Evolutionary conservation across 2,113 vertebrate species (phyloP), one percentile per base, ranked within the genome.

Genomic region (Microtus pennsylvanicus): DNA sequence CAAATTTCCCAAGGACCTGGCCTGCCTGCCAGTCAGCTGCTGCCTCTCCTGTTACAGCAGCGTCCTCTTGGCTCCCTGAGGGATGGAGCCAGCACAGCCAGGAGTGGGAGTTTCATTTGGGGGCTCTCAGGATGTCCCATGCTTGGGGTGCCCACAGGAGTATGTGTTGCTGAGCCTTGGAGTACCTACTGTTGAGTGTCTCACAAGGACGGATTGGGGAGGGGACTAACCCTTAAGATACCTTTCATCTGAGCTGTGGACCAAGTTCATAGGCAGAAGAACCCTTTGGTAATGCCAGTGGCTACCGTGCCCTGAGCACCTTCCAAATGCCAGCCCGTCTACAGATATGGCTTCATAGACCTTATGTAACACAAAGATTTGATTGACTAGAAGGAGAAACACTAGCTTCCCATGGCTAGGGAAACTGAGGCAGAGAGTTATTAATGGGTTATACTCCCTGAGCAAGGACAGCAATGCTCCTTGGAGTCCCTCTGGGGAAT

Each of bases 1-100:
- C 92, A 93, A 96, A 95, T 81, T 83, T 95, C 92, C 97, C 95
- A 97, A 1, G 61, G 97, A 87, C 96, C 35, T 26, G 93, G 96
- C 96, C 88, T 92, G 94, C 95, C 0, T 96, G 95, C 95, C 81
- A 74, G 96, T 95, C 98, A 98, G 97, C 98, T 98, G 97, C 81
- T 94, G 76, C 33, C 97, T 98, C 95, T 98, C 98, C 5, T 0
- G 87, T 98, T 97, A 97, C 96, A 3, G 33, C 9, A 0, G 0
- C 94, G 72, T 72, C 63, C 72, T 77, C 26, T 55, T 87, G 17
- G 1, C 80, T 47, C 67, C 11, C 26, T 42, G 2, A 0, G 7
- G 38, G 24, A 42, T 82, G 52, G n/a, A 65, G 35, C 1, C 35
- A 67, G 50, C 85, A 22, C 47, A 47, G 24, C 28, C 50, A 38